A percentile compares a stretch with the other conserved stretches of the same genome.
Evolutionary conservation across 2,888 invertebrate species (phyloP).

Genomic region (Phymatocera aterrima): DNA sequence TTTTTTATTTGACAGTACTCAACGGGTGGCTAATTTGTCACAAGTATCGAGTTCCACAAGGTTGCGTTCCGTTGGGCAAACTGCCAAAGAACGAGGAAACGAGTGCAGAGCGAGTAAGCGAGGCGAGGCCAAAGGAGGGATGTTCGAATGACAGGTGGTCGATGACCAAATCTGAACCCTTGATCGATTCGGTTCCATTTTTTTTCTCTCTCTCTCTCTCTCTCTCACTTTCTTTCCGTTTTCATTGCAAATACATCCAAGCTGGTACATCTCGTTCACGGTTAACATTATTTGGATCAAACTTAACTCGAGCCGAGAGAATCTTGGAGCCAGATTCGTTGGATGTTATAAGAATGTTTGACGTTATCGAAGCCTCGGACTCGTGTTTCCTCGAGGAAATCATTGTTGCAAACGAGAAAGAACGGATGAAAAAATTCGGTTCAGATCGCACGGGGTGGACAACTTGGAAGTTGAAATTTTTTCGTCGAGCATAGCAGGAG

Average conservation of each 20-base stretch:
- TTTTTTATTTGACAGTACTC: slow-evolving; percentile 1
- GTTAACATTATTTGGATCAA: background rate
- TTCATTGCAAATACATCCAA: no score
- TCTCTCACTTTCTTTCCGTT: background rate
- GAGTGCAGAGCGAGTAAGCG: background rate
- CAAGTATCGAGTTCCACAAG: background rate
- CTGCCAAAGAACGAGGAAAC: background rate
- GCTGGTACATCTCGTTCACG: background rate
- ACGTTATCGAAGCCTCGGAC: background rate
- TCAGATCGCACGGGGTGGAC: no score
- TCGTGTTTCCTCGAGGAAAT: background rate
- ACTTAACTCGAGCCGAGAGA: background rate
- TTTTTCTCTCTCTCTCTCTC: background rate
- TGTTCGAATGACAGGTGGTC: slow-evolving; percentile 20
- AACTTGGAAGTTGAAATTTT: no score
- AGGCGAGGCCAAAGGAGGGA: background rate
- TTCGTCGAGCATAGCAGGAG: background rate
- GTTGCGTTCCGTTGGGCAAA: background rate
- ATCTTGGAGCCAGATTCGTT: background rate
- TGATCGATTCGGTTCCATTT: background rate
- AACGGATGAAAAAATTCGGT: no score
- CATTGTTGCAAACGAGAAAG: no score
- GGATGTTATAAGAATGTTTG: background rate
- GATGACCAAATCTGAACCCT: slow-evolving; percentile 2
- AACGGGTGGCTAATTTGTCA: slow-evolving; percentile 31